Conservation (phyloP, 2,888 invertebrate species). For the Laspeyria flexula region DNA sequence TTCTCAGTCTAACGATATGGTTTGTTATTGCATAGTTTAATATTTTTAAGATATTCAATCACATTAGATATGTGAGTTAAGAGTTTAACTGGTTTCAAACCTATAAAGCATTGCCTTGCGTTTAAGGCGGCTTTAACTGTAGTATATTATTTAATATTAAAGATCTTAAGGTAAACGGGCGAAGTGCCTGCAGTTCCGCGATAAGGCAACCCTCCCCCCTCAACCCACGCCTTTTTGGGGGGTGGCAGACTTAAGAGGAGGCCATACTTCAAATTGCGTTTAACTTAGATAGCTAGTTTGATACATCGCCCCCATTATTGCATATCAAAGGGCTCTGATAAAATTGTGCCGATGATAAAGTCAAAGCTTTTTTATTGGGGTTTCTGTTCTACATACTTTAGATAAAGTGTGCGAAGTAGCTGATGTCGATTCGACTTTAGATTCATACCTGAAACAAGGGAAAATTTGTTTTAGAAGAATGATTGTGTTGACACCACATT, state of each 20-base stretch:
- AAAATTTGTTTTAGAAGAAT: slow-evolving; percentile 6
- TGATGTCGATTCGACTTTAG: slow-evolving; percentile 36
- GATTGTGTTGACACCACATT: neutral
- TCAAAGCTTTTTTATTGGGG: slow-evolving; percentile 53
- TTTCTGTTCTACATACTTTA: slow-evolving; percentile 54
- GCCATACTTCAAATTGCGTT: slow-evolving; percentile 85
- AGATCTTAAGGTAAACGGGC: slow-evolving; percentile 84
- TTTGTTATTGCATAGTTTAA: no score
- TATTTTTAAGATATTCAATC: no score
- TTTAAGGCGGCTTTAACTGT: slow-evolving; percentile 77
- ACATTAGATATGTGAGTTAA: slow-evolving; percentile 5
- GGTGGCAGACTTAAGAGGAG: slow-evolving; percentile 78
- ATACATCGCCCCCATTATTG: slow-evolving; percentile 83
- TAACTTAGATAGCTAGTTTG: slow-evolving; percentile 84
- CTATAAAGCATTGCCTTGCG: slow-evolving; percentile 66
- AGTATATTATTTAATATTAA: slow-evolving; percentile 85
- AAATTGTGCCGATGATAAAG: slow-evolving; percentile 65
- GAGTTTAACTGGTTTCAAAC: slow-evolving; percentile 34
- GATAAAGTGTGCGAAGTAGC: slow-evolving; percentile 35
- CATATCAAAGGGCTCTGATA: slow-evolving; percentile 81
- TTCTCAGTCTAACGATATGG: no score
- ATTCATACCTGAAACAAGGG: slow-evolving; percentile 62
- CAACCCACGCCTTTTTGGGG: slow-evolving; percentile 66
- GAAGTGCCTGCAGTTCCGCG: slow-evolving; percentile 84
- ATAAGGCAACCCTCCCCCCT: slow-evolving; percentile 71